Evolutionary conservation across 1,140 invertebrate species (phyloP), one percentile per base, ranked within the genome.

Genomic region (Calephelis nemesis): DNA sequence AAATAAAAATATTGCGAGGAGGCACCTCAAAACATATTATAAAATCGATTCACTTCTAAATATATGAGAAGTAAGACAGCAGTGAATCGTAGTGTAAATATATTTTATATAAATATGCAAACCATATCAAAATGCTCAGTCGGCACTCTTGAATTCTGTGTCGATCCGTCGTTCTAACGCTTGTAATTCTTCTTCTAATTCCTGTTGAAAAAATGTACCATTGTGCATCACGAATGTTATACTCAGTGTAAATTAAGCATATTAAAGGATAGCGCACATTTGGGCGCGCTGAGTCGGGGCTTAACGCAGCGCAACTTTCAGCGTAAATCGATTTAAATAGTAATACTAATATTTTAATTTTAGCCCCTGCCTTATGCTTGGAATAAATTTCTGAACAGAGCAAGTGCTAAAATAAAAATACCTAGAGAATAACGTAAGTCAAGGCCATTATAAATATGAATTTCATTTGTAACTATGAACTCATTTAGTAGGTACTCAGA

Each of bases 121-220:
- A 62, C 45, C 48, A 13, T 62, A 62, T 60, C 13, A 68, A 48
- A 62, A 48, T 49, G 40, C 45, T 77, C 76, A 86, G 68, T 85
- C 83, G 1, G 81, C 73, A 54, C 74, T 86, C 70, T 87, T 83
- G 67, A 87, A 87, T 63, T 87, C 87, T 0, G 84, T 87, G 67
- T 85, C 87, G 62, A 89, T 85, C 4, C 83, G 82, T 39, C 84
- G 79, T 71, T 87, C 87, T 11, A 89, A 68, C 0, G 84, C 87
- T 45, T 83, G 82, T 7, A 89, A 63, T 47, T 84, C 85, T 19
- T 82, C 81, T 67, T 89, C 87, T 5, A 89, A 63, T 63, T 84
- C 79, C 67, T 85, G 75, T 83, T 83, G n/a, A 39, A 70, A 72
- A 70, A 73, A 65, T 40, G 15, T 10, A 19, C 19, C 19, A 47